Base-by-base conservation (phyloP, 1,140 invertebrate species). In the Zaprionus kolodkinae region DNA sequence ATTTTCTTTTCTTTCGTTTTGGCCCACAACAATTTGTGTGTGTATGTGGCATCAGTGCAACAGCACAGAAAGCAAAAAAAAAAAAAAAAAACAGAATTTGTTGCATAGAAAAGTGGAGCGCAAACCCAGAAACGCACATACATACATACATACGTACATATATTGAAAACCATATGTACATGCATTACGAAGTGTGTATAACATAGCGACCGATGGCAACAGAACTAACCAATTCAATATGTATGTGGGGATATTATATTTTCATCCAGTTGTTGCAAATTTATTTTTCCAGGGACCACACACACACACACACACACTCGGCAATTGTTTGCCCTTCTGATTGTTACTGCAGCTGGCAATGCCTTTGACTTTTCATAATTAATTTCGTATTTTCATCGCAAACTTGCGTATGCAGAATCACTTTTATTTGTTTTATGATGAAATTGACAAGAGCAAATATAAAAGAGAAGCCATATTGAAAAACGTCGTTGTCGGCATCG, bases 101-200 rank as follows among this genome's bases (percentile, higher is more conserved):
- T 84, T 88, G 80, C 84, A 87, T 84, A 87, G 76, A 82, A 84
- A 87, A 75, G 70, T 87, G 84, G 80, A 86, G 76, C 82, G 80
- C 60, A 76, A 54, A 71, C 25, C 43, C 61, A 67, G 27, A 30
- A 30, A 30, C 27, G 27, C 52, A 62, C 35, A 65, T 36, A 50
- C 10, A 52, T 13, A 5, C 45, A 66, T 30, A 43, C 12, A 43
- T 21, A 21, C 21, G 2, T 21, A 21, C 21, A 21, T 21, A 21
- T 27, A 27, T 69, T 17, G 50, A 55, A 66, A 65, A 65, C 12
- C 13, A 25, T 56, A 38, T 21, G 33, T 50, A 30, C 27, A 30
- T 30, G 27, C 27, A 30, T 30, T 30, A 30, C 27, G 6, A 30
- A 13, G 79, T 84, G 71, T 89, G 85, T 89, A 88, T 88, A 81